Evolutionary conservation across 2,113 vertebrate genomes (phyloP).

Genomic region (Hippolais icterina): DNA sequence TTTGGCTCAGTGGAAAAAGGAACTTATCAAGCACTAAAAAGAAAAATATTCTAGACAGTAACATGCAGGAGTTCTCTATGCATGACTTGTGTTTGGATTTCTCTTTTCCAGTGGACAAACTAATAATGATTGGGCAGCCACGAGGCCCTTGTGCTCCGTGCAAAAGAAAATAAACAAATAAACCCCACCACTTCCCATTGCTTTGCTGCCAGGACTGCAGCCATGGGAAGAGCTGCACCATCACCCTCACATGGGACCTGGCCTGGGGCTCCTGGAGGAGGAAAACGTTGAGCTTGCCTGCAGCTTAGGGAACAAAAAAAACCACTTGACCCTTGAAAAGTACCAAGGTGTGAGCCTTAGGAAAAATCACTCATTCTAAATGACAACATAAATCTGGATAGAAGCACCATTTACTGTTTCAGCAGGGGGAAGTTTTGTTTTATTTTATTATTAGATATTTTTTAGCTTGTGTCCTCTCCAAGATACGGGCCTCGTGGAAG

Average conservation of each 20-base stretch:
- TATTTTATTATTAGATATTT: not conserved
- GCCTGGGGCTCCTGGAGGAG: not conserved
- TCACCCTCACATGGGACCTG: fast-evolving
- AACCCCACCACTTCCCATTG: fast-evolving
- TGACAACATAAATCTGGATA: not conserved
- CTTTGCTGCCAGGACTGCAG: not conserved
- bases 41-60: not conserved
- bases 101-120: not conserved
- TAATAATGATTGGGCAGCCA: not conserved
- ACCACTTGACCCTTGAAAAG: not conserved
- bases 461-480: not conserved
- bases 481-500: not conserved
- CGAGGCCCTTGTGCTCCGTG: not conserved
- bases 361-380: not conserved
- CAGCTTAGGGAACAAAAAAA: not conserved
- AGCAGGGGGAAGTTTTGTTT: not conserved
- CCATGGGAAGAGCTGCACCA: not conserved
- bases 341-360: not conserved
- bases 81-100: not conserved
- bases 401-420: not conserved
- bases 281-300: not conserved
- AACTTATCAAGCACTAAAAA: not conserved
- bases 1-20: not conserved
- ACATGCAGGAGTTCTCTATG: not conserved
- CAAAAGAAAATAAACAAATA: not conserved